phyloP scores from a whole-genome alignment of 37 sponge, comb jelly and placozoan genomes.

The Haliclona indistincta region DNA sequence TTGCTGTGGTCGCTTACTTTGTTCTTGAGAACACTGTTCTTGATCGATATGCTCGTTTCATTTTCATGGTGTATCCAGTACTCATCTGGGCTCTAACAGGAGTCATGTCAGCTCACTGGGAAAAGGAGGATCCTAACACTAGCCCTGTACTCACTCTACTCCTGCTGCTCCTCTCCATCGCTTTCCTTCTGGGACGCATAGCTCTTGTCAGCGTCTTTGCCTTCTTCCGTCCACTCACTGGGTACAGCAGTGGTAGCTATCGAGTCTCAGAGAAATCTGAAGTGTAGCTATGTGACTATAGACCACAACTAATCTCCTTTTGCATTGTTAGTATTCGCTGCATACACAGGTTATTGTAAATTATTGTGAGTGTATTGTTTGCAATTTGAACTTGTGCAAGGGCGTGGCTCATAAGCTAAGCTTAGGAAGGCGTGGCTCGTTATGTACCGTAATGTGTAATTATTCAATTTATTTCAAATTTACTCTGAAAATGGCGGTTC shows the following conservation, averaged over 20 bases:
- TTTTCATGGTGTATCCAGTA: constrained; percentile 39
- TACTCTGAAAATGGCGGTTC: neutral
- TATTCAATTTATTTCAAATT: no score
- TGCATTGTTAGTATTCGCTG: no score
- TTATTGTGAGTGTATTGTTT: no score
- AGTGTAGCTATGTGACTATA: no score
- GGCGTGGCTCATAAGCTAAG: no score
- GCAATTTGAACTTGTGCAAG: no score
- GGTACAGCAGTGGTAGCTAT: no score
- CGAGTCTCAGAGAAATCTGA: no score
- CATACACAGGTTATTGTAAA: no score
- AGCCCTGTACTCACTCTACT: neutral
- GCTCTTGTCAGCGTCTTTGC: constrained; percentile 17
- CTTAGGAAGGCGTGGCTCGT: no score
- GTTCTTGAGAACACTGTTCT: constrained; percentile 49
- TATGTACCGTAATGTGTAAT: no score
- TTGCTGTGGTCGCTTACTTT: constrained; percentile 14
- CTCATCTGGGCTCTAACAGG: constrained; percentile 42
- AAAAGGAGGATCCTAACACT: neutral
- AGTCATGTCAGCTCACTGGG: neutral
- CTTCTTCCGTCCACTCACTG: constrained; percentile 26
- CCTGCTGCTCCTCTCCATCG: neutral
- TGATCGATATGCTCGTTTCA: constrained; percentile 17
- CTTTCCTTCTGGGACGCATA: constrained; percentile 8
- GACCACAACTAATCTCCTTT: no score